phyloP scores from a whole-genome alignment of 2,888 invertebrate species.

The Diaprepes abbreviatus region DNA sequence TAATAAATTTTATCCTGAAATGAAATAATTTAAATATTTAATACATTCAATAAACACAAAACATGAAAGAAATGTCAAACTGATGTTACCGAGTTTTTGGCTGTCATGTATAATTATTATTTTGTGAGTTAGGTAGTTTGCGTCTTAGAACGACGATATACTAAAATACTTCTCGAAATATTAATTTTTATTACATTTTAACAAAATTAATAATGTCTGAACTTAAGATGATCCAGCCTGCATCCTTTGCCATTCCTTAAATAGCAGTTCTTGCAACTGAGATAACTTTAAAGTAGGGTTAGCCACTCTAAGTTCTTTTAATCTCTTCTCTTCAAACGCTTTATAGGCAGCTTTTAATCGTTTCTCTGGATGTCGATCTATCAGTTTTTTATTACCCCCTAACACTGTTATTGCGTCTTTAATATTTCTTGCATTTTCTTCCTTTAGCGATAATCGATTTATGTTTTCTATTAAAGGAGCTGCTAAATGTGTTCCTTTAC shows the following conservation, averaged over 20 bases:
- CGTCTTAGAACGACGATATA: no score
- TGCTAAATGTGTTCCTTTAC: constrained; percentile 1
- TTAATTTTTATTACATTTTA: no score
- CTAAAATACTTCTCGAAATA: no score
- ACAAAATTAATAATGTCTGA: no score
- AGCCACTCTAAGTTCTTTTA: constrained; percentile 19
- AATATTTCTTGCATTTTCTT: constrained; percentile 30
- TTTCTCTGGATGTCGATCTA: constrained; percentile 34
- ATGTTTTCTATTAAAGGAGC: constrained; percentile 25
- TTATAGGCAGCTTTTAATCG: constrained; percentile 19
- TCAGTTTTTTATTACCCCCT: not conserved
- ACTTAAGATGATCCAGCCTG: not conserved
- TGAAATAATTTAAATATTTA: no score
- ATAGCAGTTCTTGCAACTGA: constrained; percentile 21
- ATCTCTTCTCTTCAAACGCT: constrained; percentile 23
- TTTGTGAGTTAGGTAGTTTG: no score
- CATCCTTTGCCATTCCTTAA: constrained; percentile 37
- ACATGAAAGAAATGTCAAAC: no score
- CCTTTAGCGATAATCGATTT: constrained; percentile 9
- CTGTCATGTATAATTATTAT: no score
- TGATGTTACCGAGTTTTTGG: no score
- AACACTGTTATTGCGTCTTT: constrained; percentile 25
- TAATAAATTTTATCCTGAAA: no score
- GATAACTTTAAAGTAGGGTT: constrained; percentile 25
- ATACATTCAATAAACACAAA: no score